Conservation (phyloP, 2,888 invertebrate species). For the Urechis unicinctus region DNA sequence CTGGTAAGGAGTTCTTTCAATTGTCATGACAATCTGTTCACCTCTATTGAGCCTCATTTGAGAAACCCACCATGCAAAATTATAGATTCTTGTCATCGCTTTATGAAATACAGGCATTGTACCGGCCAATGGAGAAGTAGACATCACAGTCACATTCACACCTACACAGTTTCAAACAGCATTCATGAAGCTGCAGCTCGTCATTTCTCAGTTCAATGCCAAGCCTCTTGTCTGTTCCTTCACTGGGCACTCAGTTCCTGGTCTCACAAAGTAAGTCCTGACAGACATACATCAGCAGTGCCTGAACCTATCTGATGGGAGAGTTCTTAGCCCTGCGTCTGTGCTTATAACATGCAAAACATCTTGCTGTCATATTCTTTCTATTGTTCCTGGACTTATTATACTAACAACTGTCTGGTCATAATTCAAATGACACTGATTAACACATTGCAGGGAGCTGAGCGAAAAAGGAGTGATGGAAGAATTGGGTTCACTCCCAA, state of each 20-base stretch:
- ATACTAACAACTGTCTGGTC: no score
- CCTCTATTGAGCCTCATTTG: no score
- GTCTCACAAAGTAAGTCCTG: slow-evolving; percentile 39
- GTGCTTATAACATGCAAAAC: no score
- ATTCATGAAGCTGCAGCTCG: slow-evolving; percentile 39
- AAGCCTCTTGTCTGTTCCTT: slow-evolving; percentile 43
- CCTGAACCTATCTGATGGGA: no score
- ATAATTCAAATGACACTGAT: no score
- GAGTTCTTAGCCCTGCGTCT: no score
- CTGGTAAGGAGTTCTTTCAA: slow-evolving; percentile 28
- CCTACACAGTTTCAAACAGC: slow-evolving; percentile 47
- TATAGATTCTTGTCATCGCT: no score
- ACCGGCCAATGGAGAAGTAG: slow-evolving; percentile 41
- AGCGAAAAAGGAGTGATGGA: not conserved
- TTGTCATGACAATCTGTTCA: not conserved
- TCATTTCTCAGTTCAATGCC: slow-evolving; percentile 48
- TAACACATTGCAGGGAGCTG: slow-evolving; percentile 3
- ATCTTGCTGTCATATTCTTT: no score
- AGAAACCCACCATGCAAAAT: not conserved
- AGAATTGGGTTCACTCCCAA: not conserved
- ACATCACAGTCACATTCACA: slow-evolving; percentile 42
- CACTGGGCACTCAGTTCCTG: slow-evolving; percentile 43
- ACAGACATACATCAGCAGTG: no score
- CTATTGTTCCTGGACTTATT: no score
- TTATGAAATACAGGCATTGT: slow-evolving; percentile 42